Conservation (phyloP, 2,113 vertebrate species). For the Addax nasomaculatus region DNA sequence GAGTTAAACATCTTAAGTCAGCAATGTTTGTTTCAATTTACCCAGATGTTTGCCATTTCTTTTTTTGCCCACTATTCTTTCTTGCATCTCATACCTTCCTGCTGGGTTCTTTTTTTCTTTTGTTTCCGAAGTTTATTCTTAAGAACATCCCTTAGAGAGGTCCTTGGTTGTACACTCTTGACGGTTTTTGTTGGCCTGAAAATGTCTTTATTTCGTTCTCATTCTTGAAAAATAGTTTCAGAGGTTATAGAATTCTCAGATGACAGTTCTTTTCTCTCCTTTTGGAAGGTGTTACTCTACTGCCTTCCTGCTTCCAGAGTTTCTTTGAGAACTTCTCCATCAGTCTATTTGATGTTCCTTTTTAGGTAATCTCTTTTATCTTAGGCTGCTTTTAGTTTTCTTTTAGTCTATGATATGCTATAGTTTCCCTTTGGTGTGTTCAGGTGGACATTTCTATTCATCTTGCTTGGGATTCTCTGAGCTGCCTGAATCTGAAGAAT, state of each 20-base stretch:
- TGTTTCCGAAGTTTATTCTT: background rate
- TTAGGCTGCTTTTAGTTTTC: conserved; percentile 6
- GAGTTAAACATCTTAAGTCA: background rate
- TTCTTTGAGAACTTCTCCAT: background rate
- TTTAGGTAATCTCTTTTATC: conserved; percentile 34
- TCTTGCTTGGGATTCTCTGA: background rate
- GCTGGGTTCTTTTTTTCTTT: background rate
- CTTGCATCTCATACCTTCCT: background rate
- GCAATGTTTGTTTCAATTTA: background rate
- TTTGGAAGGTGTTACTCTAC: background rate
- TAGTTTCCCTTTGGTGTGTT: background rate
- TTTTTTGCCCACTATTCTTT: background rate
- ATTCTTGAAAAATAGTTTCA: background rate
- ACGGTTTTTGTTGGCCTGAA: background rate
- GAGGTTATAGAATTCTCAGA: background rate
- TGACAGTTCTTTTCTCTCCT: background rate
- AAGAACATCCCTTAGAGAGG: background rate
- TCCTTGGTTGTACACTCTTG: background rate
- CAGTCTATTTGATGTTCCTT: background rate
- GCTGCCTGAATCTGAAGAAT: background rate
- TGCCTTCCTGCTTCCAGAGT: background rate
- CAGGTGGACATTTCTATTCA: background rate
- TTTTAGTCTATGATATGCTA: background rate
- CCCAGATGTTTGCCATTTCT: background rate
- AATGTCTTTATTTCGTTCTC: conserved; percentile 23